phyloP scores from a whole-genome alignment of 2,888 invertebrate genomes.

The Petrolisthes manimaculis region DNA sequence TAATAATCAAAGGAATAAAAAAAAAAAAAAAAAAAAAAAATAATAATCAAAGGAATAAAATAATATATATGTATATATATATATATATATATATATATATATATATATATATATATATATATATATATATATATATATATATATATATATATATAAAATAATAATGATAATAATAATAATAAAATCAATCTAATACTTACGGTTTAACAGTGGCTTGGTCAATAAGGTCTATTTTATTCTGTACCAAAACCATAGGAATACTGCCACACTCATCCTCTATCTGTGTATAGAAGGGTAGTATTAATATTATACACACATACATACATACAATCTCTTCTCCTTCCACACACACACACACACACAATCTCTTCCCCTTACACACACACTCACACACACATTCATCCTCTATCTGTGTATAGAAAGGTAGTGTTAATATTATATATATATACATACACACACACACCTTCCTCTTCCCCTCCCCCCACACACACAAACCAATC shows the following conservation, averaged over 20 bases:
- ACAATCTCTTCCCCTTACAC: not conserved
- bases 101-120: constrained; percentile 25
- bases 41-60: not conserved
- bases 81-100: constrained; percentile 29
- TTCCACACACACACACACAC: not conserved
- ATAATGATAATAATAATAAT: not conserved
- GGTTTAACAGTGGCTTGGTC: constrained; percentile 91
- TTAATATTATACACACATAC: not conserved
- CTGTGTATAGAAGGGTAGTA: constrained; percentile 15
- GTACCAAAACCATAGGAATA: constrained; percentile 95
- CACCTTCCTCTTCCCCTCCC: too few relatives aligned
- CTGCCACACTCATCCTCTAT: constrained; percentile 97
- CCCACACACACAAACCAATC: too few relatives aligned
- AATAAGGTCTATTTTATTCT: constrained; percentile 96
- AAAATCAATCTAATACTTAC: constrained; percentile 75
- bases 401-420: not conserved
- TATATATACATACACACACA: not conserved
- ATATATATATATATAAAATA: constrained; percentile 3
- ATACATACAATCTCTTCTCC: constrained; percentile 5
- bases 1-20: not conserved
- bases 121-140: constrained; percentile 33
- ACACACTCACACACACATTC: not conserved
- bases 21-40: not conserved
- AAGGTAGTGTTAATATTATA: not conserved
- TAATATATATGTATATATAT: not conserved